Conservation (phyloP, 2,888 invertebrate genomes). For the Lasioglossum zephyrum region DNA sequence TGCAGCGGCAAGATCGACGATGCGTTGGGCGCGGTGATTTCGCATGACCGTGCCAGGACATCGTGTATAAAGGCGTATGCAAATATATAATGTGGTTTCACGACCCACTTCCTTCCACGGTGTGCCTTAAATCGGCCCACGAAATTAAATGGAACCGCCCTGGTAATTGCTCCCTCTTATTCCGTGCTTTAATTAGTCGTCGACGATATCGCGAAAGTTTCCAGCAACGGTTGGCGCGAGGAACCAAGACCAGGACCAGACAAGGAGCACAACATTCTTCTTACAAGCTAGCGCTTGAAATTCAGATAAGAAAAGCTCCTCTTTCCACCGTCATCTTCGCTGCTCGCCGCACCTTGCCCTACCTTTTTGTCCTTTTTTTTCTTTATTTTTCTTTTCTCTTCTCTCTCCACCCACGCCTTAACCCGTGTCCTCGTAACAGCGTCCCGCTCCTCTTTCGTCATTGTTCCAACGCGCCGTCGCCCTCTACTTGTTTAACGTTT, state of each 20-base stretch:
- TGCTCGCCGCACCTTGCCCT: conserved; percentile 40
- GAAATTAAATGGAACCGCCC: conserved; percentile 72
- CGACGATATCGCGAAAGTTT: conserved; percentile 74
- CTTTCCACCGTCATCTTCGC: conserved; percentile 37
- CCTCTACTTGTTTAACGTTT: not conserved
- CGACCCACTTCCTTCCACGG: conserved; percentile 59
- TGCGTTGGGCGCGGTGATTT: conserved; percentile 8
- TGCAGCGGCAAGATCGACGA: not conserved
- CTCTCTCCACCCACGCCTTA: not conserved
- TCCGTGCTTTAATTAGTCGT: conserved; percentile 75
- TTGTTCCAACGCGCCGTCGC: conserved; percentile 24
- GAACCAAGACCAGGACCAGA: conserved; percentile 14
- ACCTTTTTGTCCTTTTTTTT: conserved; percentile 2
- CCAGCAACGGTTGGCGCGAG: conserved; percentile 64
- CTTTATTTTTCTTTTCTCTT: not conserved
- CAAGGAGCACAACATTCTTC: conserved; percentile 65
- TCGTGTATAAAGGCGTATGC: conserved; percentile 18
- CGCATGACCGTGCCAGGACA: conserved; percentile 7
- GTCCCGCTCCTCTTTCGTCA: conserved; percentile 32
- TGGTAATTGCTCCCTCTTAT: conserved; percentile 75
- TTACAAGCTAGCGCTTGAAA: conserved; percentile 64
- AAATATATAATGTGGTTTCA: conserved; percentile 36
- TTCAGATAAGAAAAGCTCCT: conserved; percentile 68
- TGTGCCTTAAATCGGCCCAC: conserved; percentile 60
- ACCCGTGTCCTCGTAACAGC: conserved; percentile 17